phyloP scores from a whole-genome alignment of 2,888 invertebrate species.

The Scaeva pyrastri region DNA sequence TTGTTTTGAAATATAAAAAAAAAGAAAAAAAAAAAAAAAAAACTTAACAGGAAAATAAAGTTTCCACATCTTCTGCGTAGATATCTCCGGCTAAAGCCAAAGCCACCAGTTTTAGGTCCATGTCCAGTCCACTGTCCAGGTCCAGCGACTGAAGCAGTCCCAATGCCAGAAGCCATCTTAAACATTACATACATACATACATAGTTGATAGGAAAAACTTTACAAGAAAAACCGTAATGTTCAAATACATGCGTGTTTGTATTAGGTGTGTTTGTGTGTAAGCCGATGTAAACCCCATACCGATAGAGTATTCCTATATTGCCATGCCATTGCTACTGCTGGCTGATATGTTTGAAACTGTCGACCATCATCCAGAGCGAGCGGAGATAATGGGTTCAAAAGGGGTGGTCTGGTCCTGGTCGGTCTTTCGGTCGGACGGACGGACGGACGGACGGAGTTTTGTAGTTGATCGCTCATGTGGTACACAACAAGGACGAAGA shows the following conservation, averaged over 20 bases:
- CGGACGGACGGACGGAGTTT: no score
- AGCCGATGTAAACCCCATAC: conserved; percentile 16
- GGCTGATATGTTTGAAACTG: conserved; percentile 65
- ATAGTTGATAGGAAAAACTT: conserved; percentile 77
- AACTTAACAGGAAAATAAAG: conserved; percentile 77
- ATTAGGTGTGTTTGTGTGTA: conserved; percentile 21
- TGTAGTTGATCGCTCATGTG: conserved; percentile 63
- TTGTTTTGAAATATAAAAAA: conserved; percentile 58
- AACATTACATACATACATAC: not conserved
- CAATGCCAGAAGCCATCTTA: conserved; percentile 66
- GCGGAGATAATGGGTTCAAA: conserved; percentile 73
- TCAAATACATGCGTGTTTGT: not conserved
- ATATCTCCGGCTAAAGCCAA: conserved; percentile 49
- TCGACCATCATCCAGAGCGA: conserved; percentile 61
- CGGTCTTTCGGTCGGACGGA: no score
- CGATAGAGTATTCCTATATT: not conserved
- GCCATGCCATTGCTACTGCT: conserved; percentile 38
- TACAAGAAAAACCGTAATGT: conserved; percentile 75
- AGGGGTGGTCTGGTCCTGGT: conserved; percentile 65
- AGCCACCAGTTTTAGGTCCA: no score
- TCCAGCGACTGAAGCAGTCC: conserved; percentile 18
- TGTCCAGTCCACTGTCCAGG: no score
- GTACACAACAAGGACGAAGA: conserved; percentile 68
- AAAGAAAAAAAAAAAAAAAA: conserved; percentile 75
- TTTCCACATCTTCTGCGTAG: conserved; percentile 59